phyloP scores from a whole-genome alignment of 2,797 vertebrate species.

The Phrynocephalus forsythii region DNA sequence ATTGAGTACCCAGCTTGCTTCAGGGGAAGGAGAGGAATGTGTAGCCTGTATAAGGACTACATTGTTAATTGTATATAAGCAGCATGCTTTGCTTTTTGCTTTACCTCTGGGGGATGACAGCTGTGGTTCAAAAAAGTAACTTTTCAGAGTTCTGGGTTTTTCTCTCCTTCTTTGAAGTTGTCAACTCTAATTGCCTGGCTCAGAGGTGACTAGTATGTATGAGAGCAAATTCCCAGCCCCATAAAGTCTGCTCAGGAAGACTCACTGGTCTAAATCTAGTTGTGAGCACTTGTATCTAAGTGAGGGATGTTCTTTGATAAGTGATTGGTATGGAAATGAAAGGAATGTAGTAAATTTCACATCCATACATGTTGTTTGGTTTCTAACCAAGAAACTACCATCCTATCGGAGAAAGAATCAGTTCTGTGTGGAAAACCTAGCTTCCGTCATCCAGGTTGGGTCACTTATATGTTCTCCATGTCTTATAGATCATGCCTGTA shows the following conservation, averaged over 20 bases:
- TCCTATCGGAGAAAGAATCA: neutral
- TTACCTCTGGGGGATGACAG: slow-evolving; percentile 23
- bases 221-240: neutral
- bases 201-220: neutral
- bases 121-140: neutral
- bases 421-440: neutral
- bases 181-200: neutral
- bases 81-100: neutral
- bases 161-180: neutral
- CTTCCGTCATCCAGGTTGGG: neutral
- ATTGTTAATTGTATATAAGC: no score
- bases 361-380: neutral
- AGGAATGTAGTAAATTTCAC: no score
- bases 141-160: neutral
- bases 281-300: neutral
- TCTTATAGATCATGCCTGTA: neutral
- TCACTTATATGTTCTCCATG: neutral
- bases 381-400: no score
- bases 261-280: neutral
- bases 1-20: no score
- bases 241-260: neutral
- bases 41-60: no score
- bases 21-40: no score
- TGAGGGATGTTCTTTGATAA: neutral
- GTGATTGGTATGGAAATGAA: neutral